phyloP scores from a whole-genome alignment of 2,888 invertebrate genomes.

The Ferrisia virgata region DNA sequence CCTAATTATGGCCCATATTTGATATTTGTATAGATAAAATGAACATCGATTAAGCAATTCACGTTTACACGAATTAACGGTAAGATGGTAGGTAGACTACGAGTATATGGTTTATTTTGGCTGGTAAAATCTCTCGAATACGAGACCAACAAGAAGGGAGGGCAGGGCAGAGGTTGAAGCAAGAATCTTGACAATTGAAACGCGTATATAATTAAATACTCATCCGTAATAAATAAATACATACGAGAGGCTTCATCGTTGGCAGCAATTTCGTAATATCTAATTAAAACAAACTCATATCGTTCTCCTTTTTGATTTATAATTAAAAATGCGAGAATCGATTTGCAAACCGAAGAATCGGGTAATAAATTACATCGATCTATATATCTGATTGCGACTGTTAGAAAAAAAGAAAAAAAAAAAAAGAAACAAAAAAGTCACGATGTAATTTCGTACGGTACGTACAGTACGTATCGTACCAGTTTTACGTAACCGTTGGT shows the following conservation, averaged over 20 bases:
- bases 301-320: slow-evolving; percentile 7
- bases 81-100: background rate
- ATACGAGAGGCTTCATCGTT: background rate
- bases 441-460: background rate
- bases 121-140: too few relatives aligned
- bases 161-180: background rate
- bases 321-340: slow-evolving; percentile 14
- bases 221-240: background rate
- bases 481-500: background rate
- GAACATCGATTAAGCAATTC: background rate
- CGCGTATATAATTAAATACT: background rate
- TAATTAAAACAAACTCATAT: background rate
- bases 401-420: background rate
- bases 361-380: slow-evolving; percentile 1
- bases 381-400: background rate
- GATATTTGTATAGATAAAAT: background rate
- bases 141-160: background rate
- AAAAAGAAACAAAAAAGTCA: background rate
- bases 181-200: background rate
- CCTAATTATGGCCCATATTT: background rate
- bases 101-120: background rate
- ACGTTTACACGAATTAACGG: background rate
- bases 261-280: background rate
- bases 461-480: background rate
- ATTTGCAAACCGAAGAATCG: background rate